phyloP scores from a whole-genome alignment of 1,140 invertebrate species.

The Gyrodactylus salaris region DNA sequence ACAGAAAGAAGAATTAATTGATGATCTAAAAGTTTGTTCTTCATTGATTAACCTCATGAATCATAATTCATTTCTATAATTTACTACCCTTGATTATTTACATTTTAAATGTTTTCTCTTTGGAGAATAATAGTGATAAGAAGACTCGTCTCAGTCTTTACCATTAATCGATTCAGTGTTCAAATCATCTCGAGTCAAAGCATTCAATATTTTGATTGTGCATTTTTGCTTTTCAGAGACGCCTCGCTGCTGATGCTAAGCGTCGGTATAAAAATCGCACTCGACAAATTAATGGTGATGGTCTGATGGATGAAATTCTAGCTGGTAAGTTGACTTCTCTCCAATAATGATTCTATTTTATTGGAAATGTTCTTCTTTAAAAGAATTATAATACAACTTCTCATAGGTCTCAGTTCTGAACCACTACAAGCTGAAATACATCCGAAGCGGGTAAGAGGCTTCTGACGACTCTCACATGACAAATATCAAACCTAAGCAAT shows the following conservation, averaged over 20 bases:
- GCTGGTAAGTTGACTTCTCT: not conserved
- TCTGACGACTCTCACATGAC: too few species aligned
- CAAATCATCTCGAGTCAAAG: not conserved
- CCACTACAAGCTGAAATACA: not conserved
- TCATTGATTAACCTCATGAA: too few species aligned
- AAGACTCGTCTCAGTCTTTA: too few species aligned
- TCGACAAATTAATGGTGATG: conserved; percentile 5
- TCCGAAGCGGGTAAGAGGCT: not conserved
- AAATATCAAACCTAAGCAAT: too few species aligned
- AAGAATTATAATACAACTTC: not conserved
- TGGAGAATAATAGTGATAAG: too few species aligned
- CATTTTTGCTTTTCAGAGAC: not conserved
- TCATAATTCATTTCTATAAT: too few species aligned
- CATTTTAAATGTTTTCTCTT: too few species aligned
- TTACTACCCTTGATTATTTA: too few species aligned
- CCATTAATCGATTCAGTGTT: too few species aligned
- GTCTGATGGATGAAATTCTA: conserved; percentile 4
- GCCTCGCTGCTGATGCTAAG: not conserved
- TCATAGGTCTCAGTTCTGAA: not conserved
- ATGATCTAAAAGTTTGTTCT: too few species aligned
- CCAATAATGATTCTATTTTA: not conserved
- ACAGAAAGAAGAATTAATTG: too few species aligned
- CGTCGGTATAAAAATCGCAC: not conserved
- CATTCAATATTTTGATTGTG: not conserved
- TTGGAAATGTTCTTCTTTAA: not conserved